Evolutionary conservation across 1,140 invertebrate genomes (phyloP), one percentile per base, ranked within the genome.

Genomic region (Drosophila sucinea): DNA sequence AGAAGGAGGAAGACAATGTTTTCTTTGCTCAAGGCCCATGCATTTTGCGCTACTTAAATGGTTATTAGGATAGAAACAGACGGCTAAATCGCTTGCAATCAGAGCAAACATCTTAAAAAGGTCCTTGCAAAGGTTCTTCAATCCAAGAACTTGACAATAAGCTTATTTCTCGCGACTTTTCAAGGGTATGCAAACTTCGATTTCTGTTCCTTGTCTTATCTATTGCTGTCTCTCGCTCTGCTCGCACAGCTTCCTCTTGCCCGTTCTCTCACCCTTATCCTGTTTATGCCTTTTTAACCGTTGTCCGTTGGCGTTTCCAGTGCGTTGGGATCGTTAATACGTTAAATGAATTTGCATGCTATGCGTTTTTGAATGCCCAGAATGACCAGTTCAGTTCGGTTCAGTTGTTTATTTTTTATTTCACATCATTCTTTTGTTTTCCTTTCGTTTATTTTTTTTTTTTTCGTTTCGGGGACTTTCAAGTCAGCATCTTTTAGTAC

Each of bases 301-400:
- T 56, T 66, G 62, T 70, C 65, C 64, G 56, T 58, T 79, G 64
- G 62, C 70, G 66, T 71, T 70, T 61, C 54, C 70, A 23, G 38
- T 40, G 72, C 73, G 62, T 68, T 70, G 70, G 70, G 55, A 74
- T 82, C 67, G 79, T 77, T 86, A 86, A 86, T 86, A 79, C 77
- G 84, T 72, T 65, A 87, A 87, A 87, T 83, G 79, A 87, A 87
- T 87, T 87, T 87, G 83, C 83, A 89, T 87, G 73, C 79, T 60
- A 73, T 80, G 84, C 83, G 78, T 57, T 77, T 61, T 82, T 81
- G 65, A 68, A 75, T 86, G 61, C 63, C 68, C 23, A 3, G 44
- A 51, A 51, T 51, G 44, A 51, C 44, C 44, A 51, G 23, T 27
- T 51, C 8, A 64, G 60, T 79, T 82, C 44, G 27, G 23, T 27